Evolutionary conservation across 2,113 vertebrate genomes (phyloP).

Genomic region (Speoplatyrhinus poulsoni): DNA sequence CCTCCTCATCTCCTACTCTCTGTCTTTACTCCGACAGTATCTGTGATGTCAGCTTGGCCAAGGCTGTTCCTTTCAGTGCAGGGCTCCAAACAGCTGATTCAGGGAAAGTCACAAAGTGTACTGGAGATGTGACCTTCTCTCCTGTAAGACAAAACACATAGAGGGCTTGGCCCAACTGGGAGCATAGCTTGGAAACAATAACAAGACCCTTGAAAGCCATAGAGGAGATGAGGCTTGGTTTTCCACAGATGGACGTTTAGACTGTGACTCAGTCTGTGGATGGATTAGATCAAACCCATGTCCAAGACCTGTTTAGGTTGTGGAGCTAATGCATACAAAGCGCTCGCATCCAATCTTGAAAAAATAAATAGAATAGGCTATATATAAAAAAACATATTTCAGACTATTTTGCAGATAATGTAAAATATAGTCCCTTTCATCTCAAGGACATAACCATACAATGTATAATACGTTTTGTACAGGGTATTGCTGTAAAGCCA

Average conservation of each 20-base stretch:
- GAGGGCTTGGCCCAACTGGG: constrained; percentile 54
- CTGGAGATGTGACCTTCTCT: constrained; percentile 83
- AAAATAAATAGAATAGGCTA: no score
- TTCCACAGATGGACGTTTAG: constrained; percentile 18
- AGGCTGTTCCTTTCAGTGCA: constrained; percentile 73
- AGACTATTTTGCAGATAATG: not conserved
- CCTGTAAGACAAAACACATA: constrained; percentile 85
- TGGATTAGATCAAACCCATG: constrained; percentile 4
- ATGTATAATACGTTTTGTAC: not conserved
- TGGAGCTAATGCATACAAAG: no score
- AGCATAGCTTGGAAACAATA: constrained; percentile 73
- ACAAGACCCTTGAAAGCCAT: constrained; percentile 54
- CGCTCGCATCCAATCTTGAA: no score
- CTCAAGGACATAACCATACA: not conserved
- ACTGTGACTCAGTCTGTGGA: not conserved
- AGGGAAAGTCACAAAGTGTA: constrained; percentile 79
- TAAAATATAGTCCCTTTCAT: not conserved
- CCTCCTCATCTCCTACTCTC: constrained; percentile 57
- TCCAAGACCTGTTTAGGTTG: no score
- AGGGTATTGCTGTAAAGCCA: no score
- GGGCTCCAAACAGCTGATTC: constrained; percentile 81
- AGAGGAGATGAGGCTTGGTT: constrained; percentile 48
- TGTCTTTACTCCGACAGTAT: not conserved
- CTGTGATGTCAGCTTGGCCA: constrained; percentile 72
- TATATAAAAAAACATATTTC: not conserved